Conservation (phyloP, 2,888 invertebrate genomes). For the Malacosoma neustria region DNA sequence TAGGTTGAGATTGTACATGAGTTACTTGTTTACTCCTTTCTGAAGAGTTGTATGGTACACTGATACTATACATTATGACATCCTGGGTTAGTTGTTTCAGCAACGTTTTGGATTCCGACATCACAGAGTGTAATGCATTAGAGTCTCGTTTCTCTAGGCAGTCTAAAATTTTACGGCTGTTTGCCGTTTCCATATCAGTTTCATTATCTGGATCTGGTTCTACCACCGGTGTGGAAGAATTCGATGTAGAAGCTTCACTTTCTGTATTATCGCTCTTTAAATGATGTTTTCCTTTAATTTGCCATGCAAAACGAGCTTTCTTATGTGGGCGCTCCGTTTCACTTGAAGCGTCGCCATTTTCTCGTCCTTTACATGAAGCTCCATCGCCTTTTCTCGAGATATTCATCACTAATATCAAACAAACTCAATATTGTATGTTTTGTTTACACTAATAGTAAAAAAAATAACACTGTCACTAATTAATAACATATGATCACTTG, state of each 20-base stretch:
- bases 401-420: conserved; percentile 43
- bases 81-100: no score
- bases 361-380: conserved; percentile 65
- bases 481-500: conserved; percentile 67
- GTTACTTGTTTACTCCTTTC: no score
- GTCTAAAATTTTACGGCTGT: conserved; percentile 51
- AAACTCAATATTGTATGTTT: conserved; percentile 10
- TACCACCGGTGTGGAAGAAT: background rate
- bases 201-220: conserved; percentile 22
- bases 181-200: conserved; percentile 35
- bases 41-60: no score
- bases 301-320: conserved; percentile 80
- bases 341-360: conserved; percentile 65
- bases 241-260: conserved; percentile 10
- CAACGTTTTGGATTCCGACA: conserved; percentile 33
- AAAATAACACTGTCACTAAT: conserved; percentile 59
- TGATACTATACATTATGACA: no score
- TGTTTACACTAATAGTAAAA: conserved; percentile 58
- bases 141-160: conserved; percentile 53
- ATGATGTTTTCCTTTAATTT: conserved; percentile 79
- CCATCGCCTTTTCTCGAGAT: conserved; percentile 47
- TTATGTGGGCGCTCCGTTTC: conserved; percentile 76
- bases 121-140: conserved; percentile 40
- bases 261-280: conserved; percentile 57
- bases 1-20: no score